phyloP scores from a whole-genome alignment of 2,888 invertebrate species.

The Caenorhabditis sulstoni region DNA sequence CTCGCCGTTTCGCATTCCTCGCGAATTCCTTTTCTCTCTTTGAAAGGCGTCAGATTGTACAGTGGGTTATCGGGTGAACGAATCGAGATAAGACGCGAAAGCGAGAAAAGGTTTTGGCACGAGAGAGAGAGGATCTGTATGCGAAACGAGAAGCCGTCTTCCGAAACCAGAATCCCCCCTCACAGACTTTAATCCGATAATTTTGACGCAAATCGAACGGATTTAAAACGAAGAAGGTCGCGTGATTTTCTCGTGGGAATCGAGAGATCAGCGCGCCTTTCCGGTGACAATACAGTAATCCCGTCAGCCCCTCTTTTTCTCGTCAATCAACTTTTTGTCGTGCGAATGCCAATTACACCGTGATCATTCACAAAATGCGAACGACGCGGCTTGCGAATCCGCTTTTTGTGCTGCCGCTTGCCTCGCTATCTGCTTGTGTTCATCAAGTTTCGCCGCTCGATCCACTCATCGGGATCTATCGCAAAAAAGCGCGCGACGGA shows the following conservation, averaged over 20 bases:
- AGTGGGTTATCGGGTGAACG: constrained; percentile 31
- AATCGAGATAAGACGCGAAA: constrained; percentile 32
- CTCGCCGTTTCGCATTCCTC: constrained; percentile 2
- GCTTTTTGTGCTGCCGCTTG: neutral
- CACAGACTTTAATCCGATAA: constrained; percentile 38
- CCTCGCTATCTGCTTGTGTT: neutral
- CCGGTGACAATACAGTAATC: neutral
- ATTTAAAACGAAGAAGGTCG: neutral
- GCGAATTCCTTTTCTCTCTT: constrained; percentile 13
- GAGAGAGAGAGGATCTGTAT: constrained; percentile 8
- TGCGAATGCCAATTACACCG: constrained; percentile 2
- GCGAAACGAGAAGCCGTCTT: neutral
- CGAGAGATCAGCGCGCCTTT: neutral
- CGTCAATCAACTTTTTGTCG: constrained; percentile 2
- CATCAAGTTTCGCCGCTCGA: constrained; percentile 2
- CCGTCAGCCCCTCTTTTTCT: neutral
- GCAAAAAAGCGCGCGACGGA: neutral
- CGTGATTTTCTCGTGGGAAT: neutral
- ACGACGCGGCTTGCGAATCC: neutral
- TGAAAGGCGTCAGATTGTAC: constrained; percentile 45
- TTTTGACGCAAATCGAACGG: constrained; percentile 9
- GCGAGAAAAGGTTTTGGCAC: constrained; percentile 13
- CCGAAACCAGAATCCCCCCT: too few relatives aligned
- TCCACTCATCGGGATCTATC: constrained; percentile 1
- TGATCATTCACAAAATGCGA: constrained; percentile 7